Evolutionary conservation across 2,888 invertebrate species (phyloP).

Genomic region (Nowickia ferox): DNA sequence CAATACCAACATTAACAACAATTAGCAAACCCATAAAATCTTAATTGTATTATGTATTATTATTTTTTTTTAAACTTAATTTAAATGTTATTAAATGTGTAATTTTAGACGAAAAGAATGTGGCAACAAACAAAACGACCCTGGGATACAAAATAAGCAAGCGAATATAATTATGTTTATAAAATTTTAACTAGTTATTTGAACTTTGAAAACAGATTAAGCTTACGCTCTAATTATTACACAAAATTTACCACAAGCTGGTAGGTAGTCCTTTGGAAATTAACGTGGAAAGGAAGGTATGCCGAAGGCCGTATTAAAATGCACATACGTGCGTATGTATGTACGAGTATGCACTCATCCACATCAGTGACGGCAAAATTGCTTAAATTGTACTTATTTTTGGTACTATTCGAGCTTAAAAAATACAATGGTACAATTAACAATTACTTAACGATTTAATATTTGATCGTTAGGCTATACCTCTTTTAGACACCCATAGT

Average conservation of each 20-base stretch:
- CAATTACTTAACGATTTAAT: no score
- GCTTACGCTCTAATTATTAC: constrained; percentile 57
- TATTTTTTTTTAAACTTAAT: neutral
- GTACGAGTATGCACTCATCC: no score
- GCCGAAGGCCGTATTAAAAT: no score
- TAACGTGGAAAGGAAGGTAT: no score
- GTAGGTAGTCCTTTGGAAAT: neutral
- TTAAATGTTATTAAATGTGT: neutral
- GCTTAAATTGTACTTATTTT: no score
- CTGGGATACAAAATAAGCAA: neutral
- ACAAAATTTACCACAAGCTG: constrained; percentile 7
- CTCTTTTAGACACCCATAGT: no score
- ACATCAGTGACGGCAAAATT: no score
- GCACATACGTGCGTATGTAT: no score
- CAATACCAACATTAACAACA: constrained; percentile 52
- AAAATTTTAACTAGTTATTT: constrained; percentile 5
- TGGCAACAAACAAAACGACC: neutral
- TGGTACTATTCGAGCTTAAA: no score
- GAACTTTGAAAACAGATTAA: constrained; percentile 31
- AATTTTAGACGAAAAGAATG: neutral
- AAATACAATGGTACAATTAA: no score
- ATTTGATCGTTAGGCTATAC: no score
- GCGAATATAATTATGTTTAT: neutral
- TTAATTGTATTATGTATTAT: constrained; percentile 5
- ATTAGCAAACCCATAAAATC: neutral